Base-by-base conservation (phyloP, 2,888 invertebrate species). In the Pollenia labialis region DNA sequence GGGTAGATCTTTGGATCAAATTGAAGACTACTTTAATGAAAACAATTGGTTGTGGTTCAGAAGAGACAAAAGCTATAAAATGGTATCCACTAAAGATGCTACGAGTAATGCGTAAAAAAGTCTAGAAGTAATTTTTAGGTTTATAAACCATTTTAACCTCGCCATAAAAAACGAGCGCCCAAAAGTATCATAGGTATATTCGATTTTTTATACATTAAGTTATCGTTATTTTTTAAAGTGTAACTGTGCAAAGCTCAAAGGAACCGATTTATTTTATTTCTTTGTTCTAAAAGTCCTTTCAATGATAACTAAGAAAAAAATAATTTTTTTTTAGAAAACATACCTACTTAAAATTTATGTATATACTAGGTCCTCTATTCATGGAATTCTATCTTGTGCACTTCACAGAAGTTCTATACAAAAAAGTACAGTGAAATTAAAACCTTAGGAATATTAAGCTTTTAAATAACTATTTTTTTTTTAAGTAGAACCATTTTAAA, bases 21-120 rank as follows among this genome's bases (percentile, higher is more conserved):
- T 97, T 88, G 97, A 97, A 92, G 96, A 97, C 93, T 97, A 97
- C 92, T 97, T 97, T 90, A 94, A 95, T 89, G 95, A 95, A 89
- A 93, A 95, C 52, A 95, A 95, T 90, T 94, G 95, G 90, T 90
- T 95, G 80, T 96, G 96, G 96, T 84, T 89, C 58, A 89, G 89
- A 12, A 90, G 92, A 4, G 92, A 92, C 84, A 92, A 91, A 18
- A 90, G 90, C 79, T 92, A 92, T 68, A 92, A 92, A 84, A 54
- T 85, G 60, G 85, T 82, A 11, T 40, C 80, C 6, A 50, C 18
- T 2, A 87, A 74, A 58, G 83, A 72, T 40, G 16, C 9, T n/a
- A 9, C n/a, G 4, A 79, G 62, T 62, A 87, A 84, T 18, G 84
- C 81, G 23, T 87, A 80, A 50, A 80, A 50, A 3, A 44, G 4